These are phyloP conservation scores for Rhagoletis pomonella DNA, from an alignment of 1,140 invertebrate genomes.

Conservation along the genomic window DNA sequence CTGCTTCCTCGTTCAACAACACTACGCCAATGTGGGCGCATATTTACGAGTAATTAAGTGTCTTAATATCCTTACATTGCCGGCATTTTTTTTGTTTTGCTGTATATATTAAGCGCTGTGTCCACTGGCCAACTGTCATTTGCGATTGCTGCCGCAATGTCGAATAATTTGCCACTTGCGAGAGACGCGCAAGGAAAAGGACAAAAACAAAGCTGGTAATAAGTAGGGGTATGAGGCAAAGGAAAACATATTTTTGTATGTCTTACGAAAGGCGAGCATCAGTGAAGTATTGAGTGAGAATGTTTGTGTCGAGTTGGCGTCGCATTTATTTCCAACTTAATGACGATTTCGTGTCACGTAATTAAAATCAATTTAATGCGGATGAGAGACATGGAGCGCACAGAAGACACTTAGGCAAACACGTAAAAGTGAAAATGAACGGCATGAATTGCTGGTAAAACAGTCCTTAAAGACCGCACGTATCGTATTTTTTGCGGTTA, in stretches of 20 bases:
- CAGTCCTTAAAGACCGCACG: too few relatives aligned
- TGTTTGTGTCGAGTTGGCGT: background rate
- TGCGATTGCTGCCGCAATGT: background rate
- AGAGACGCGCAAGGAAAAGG: background rate
- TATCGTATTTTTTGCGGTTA: too few relatives aligned
- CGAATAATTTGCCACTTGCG: background rate
- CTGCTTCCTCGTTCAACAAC: background rate
- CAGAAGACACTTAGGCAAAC: background rate
- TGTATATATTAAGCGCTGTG: background rate
- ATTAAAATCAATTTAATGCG: slow-evolving; percentile 23
- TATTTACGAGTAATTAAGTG: too few relatives aligned
- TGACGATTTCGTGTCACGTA: slow-evolving; percentile 38
- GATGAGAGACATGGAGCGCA: background rate
- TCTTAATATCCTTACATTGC: too few relatives aligned
- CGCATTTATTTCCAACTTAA: slow-evolving; percentile 35
- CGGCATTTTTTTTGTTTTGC: too few relatives aligned
- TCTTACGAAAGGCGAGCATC: background rate
- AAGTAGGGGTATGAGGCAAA: background rate
- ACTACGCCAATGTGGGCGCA: background rate
- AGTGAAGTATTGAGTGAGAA: background rate
- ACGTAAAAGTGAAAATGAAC: background rate
- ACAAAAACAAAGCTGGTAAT: background rate
- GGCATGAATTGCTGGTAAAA: background rate
- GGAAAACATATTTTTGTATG: background rate
- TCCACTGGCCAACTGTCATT: background rate